These are phyloP conservation scores for Amblyraja radiata DNA, from an alignment of 2,797 vertebrate species.

Conservation along the genomic window DNA sequence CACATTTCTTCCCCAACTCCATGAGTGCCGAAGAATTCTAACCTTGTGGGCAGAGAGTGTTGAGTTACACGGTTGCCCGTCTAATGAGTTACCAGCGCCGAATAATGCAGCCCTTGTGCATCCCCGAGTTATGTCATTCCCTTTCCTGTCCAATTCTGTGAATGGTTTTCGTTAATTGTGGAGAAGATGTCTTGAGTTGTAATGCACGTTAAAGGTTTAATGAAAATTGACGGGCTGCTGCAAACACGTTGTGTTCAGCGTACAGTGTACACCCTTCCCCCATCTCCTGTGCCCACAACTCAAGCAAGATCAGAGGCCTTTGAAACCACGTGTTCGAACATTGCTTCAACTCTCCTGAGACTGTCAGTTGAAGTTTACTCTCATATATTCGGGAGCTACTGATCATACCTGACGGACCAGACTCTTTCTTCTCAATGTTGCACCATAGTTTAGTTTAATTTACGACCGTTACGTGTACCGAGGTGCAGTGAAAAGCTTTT, in stretches of 20 bases:
- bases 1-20: not conserved
- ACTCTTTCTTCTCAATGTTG: not conserved
- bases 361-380: not conserved
- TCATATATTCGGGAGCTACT: not conserved
- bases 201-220: not conserved
- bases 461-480: too few species aligned
- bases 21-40: not conserved
- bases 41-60: conserved; percentile 18
- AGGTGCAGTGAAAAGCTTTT: too few species aligned
- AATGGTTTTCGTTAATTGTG: conserved; percentile 35
- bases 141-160: not conserved
- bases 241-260: conserved; percentile 8
- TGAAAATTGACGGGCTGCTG: not conserved
- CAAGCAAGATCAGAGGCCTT: not conserved
- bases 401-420: not conserved
- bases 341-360: not conserved
- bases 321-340: not conserved
- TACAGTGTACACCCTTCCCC: not conserved
- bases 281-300: not conserved
- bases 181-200: conserved; percentile 8
- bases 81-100: not conserved
- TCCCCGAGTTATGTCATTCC: not conserved
- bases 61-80: conserved; percentile 28
- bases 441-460: too few species aligned
- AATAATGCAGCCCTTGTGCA: conserved; percentile 28